Evolutionary conservation across 1,140 invertebrate species (phyloP), one percentile per base, ranked within the genome.

Genomic region (Megalonaias nervosa): DNA sequence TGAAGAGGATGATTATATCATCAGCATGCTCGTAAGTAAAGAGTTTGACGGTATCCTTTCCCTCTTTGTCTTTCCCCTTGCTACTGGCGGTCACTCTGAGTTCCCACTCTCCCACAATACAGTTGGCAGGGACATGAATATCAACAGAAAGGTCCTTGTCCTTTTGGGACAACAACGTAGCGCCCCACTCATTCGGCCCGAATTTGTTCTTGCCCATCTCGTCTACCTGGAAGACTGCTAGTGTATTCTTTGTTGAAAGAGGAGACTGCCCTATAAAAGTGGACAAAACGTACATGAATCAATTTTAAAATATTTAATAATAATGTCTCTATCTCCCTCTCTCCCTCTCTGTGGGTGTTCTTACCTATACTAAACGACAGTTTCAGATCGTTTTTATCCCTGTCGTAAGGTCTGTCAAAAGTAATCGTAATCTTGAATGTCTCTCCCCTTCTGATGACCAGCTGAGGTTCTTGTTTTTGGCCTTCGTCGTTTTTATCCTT

Each of bases 41-140:
- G 23, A 94, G 92, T 21, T 85, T 56, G 5, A 38, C 59, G 15
- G 75, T 81, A 15, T 81, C 82, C 19, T 87, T 84, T 64, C 92
- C 74, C 21, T 69, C 64, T 14, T 75, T 55, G 16, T 62, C 62
- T 62, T 81, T 70, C 2, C 66, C 92, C 21, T 66, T 67, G n/a
- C 94, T 91, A 89, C 94, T 96, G 0, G 96, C 95, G 79, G 97
- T 95, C 2, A 97, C 93, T 31, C 96, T 95, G 75, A 98, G 90
- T 65, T 93, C 93, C 96, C 97, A 98, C 83, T 95, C 94, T 13
- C 96, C 96, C 6, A 98, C 94, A 17, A 96, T 94, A 75, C 94
- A 94, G 64, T 94, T 92, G 0, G 94, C 91, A 0, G 95, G 93
- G 16, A 79, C 70, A 60, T 59, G 21, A 21, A 77, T 31, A 17